Evolutionary conservation across 2,113 vertebrate species (phyloP).

Genomic region (Pseudorhombus dupliciocellatus): DNA sequence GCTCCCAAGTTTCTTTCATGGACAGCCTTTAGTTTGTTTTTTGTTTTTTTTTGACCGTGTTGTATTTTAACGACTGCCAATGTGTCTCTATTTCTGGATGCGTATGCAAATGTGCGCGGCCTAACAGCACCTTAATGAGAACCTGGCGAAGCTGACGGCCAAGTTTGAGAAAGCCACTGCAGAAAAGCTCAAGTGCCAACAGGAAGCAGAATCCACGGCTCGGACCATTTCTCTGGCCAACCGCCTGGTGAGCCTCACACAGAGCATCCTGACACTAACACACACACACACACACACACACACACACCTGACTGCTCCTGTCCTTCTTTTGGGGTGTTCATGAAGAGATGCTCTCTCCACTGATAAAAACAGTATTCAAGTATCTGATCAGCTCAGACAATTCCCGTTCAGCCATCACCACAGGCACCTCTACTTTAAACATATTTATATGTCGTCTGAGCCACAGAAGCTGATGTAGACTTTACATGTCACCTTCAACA

Average conservation of each 20-base stretch:
- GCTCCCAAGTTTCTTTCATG: slow-evolving; percentile 28
- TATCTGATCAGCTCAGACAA: too few species aligned
- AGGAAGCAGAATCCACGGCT: slow-evolving; percentile 89
- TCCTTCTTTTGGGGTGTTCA: not conserved
- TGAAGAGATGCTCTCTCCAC: too few species aligned
- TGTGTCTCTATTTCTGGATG: slow-evolving; percentile 24
- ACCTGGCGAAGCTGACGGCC: slow-evolving; percentile 89
- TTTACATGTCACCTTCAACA: too few species aligned
- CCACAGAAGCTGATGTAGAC: too few species aligned
- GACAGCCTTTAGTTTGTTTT: slow-evolving; percentile 32
- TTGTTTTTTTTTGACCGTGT: slow-evolving; percentile 19
- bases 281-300: not conserved
- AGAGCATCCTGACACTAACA: slow-evolving; percentile 3
- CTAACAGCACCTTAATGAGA: slow-evolving; percentile 89
- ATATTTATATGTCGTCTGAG: too few species aligned
- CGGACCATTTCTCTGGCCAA: slow-evolving; percentile 92
- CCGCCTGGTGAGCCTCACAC: slow-evolving; percentile 87
- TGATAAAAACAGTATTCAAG: too few species aligned
- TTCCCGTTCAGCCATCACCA: too few species aligned
- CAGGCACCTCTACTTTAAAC: too few species aligned
- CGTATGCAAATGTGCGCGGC: slow-evolving; percentile 21
- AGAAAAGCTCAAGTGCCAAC: slow-evolving; percentile 93
- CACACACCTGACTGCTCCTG: not conserved
- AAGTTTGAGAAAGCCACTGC: slow-evolving; percentile 92
- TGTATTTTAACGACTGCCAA: slow-evolving; percentile 40